These are phyloP conservation scores for Nomada lathburiana DNA, from an alignment of 2,888 invertebrate species.

Conservation along the genomic window DNA sequence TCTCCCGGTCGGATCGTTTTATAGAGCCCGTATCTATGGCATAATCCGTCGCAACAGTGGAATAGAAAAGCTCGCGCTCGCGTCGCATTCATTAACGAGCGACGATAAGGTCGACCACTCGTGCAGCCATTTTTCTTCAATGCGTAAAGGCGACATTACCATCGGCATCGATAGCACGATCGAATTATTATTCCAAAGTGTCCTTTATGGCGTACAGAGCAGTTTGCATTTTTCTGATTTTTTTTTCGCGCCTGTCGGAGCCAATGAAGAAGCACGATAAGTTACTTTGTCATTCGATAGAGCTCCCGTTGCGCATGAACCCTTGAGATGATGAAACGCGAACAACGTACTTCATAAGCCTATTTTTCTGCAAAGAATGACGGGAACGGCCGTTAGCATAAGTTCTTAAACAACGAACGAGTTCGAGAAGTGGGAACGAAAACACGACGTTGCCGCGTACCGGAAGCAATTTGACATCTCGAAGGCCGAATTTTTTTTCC, in stretches of 20 bases:
- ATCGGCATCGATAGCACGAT: slow-evolving; percentile 8
- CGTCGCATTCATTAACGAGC: slow-evolving; percentile 46
- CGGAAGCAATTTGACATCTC: neutral
- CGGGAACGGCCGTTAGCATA: neutral
- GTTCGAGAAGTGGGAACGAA: neutral
- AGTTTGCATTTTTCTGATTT: neutral
- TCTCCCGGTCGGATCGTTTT: slow-evolving; percentile 13
- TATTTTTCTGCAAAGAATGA: neutral
- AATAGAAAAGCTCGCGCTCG: slow-evolving; percentile 17
- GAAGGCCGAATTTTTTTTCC: slow-evolving; percentile 20
- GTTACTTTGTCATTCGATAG: neutral
- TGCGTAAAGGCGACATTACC: slow-evolving; percentile 28
- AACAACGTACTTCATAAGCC: slow-evolving; percentile 20
- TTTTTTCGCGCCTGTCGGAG: neutral
- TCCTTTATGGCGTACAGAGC: neutral
- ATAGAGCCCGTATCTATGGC: slow-evolving; percentile 13
- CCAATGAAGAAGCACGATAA: neutral
- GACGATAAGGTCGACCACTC: slow-evolving; percentile 55
- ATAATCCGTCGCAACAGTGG: slow-evolving; percentile 13
- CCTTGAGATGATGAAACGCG: slow-evolving; percentile 40
- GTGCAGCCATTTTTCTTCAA: slow-evolving; percentile 42
- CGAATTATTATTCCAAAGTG: slow-evolving; percentile 22
- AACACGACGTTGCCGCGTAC: neutral
- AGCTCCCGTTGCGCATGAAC: neutral
- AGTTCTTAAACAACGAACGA: neutral